These are phyloP conservation scores for Heliconius aoede DNA, from an alignment of 2,888 invertebrate species.

Conservation along the genomic window DNA sequence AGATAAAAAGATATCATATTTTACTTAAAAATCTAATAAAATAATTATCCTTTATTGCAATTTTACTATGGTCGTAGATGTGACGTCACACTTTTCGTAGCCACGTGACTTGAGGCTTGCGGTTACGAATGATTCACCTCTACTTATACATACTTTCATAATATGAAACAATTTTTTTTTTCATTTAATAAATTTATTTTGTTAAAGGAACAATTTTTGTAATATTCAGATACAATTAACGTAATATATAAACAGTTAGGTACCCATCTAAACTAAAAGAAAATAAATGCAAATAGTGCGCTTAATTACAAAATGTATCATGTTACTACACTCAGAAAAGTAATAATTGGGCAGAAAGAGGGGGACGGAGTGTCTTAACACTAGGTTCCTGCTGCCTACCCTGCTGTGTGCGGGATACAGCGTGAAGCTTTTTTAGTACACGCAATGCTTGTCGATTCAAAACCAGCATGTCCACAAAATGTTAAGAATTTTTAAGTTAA, in stretches of 20 bases:
- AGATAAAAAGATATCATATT: too few relatives aligned
- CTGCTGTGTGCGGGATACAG: too few relatives aligned
- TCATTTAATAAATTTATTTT: background rate
- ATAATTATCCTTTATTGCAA: too few relatives aligned
- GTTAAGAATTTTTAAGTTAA: too few relatives aligned
- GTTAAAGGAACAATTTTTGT: background rate
- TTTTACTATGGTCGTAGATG: background rate
- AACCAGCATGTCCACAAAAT: background rate
- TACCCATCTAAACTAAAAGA: background rate
- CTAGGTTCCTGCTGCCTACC: too few relatives aligned
- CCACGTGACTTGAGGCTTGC: background rate
- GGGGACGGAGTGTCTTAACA: too few relatives aligned
- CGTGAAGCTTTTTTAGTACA: too few relatives aligned
- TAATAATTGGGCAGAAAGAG: too few relatives aligned
- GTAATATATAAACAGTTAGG: background rate
- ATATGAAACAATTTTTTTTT: background rate
- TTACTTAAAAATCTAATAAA: too few relatives aligned
- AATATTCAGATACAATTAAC: background rate
- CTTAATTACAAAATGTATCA: background rate
- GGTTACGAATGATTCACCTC: background rate
- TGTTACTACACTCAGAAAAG: too few relatives aligned
- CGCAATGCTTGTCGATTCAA: background rate
- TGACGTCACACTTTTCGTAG: background rate
- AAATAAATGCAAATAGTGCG: background rate
- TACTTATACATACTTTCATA: background rate